Evolutionary conservation across 1,140 invertebrate species (phyloP), one percentile per base, ranked within the genome.

Genomic region (Oryctes rhinoceros): DNA sequence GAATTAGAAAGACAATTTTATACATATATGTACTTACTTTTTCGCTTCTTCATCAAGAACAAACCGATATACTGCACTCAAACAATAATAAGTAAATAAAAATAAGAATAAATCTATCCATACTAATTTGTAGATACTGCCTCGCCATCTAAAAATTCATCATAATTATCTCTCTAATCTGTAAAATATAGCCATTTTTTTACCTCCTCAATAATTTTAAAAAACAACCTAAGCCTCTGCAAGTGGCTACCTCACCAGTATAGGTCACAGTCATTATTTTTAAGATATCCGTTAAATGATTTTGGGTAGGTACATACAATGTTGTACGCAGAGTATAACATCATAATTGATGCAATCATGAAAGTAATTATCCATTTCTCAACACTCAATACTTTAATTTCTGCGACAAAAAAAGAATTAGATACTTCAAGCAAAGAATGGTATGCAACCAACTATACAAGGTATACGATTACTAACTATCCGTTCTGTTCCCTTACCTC

Each of bases 221-320:
- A 87, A 96, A 95, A 85, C 94, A 96, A 80, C 95, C 95, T 86
- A 96, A 94, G 77, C 94, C 94, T 79, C 92, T 91, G 85, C 94
- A 96, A 80, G 95, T 96, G 76, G 96, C 95, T 81, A 97, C 95
- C 90, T 97, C 94, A 24, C 92, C 94, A 74, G 95, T 96, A 83
- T 97, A 97, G 0, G 94, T 94, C 20, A 97, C 94, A 81, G 96
- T 97, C 96, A 97, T 96, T 67, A 67, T 67, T 20, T 67, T 1
- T 18, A 20, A 24, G 7, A 24, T 20, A 18, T 20, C 7, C 30
- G 4, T 24, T 35, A 20, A 10, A 67, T 67, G 10, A 30, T 30
- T 30, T 30, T 67, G 20, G 20, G 18, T 67, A 20, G 30, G 18
- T 0, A 67, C 65, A 6, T 5, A 71, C 11, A 24, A 71, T 9